phyloP scores from a whole-genome alignment of 53 echinoderm and acorn worm genomes.

The Antedon mediterranea region DNA sequence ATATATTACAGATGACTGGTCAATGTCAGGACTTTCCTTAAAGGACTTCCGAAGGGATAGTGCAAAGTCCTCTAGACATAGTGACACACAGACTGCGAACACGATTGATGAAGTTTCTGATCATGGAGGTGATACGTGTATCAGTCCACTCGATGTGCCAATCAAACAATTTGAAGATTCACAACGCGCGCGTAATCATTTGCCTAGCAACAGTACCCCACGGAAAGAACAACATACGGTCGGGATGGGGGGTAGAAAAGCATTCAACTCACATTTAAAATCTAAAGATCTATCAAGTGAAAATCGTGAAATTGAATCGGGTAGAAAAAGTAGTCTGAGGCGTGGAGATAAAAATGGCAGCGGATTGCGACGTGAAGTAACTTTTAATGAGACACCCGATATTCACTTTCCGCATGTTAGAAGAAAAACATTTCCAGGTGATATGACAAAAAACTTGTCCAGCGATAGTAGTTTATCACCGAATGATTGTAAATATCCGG shows the following conservation, averaged over 20 bases:
- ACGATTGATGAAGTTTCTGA: background rate
- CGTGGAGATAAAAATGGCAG: background rate
- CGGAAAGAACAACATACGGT: background rate
- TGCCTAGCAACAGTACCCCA: background rate
- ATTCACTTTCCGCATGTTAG: background rate
- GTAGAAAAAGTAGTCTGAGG: background rate
- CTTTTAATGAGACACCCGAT: background rate
- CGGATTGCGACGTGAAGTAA: background rate
- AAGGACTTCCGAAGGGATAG: background rate
- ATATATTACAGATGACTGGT: background rate
- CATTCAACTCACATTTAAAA: background rate
- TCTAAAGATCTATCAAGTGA: background rate
- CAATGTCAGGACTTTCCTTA: background rate
- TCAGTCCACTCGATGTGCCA: background rate
- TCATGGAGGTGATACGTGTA: background rate
- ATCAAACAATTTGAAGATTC: background rate
- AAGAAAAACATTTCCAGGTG: background rate
- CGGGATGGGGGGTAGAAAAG: background rate
- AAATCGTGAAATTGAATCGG: background rate
- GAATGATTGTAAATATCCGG: conserved; percentile 30
- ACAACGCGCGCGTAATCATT: background rate
- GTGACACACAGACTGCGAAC: background rate
- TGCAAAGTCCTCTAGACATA: background rate
- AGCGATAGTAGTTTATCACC: background rate
- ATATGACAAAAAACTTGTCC: background rate